These are phyloP conservation scores for Ceratitis capitata DNA, from an alignment of 1,140 invertebrate genomes.

Conservation along the genomic window DNA sequence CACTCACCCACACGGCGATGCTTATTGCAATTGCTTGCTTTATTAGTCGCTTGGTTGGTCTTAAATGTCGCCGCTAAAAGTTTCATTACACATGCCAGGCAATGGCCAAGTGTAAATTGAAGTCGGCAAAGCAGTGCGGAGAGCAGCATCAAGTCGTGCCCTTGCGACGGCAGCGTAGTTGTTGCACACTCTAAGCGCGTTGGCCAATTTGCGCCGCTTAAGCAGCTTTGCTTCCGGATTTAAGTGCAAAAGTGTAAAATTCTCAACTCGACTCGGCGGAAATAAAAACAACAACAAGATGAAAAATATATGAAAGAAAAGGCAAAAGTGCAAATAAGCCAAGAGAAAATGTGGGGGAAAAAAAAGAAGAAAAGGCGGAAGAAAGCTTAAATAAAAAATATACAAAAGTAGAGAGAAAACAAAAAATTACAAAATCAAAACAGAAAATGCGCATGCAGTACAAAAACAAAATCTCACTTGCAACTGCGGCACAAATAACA, in stretches of 20 bases:
- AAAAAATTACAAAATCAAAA: neutral
- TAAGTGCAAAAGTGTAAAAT: constrained; percentile 32
- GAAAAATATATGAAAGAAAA: no score
- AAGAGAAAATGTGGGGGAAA: neutral
- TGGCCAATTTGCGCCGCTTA: constrained; percentile 17
- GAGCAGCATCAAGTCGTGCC: constrained; percentile 3
- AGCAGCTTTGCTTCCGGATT: constrained; percentile 23
- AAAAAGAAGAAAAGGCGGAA: neutral
- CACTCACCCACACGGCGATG: neutral
- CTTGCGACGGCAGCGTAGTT: neutral
- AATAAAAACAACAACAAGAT: no score
- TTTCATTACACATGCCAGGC: no score
- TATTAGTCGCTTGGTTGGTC: neutral
- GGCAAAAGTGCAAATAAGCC: neutral
- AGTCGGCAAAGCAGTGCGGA: neutral
- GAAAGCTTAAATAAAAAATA: neutral
- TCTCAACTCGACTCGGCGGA: neutral
- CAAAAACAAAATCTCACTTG: neutral
- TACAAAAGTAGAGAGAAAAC: neutral
- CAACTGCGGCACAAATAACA: neutral
- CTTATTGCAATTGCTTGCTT: neutral
- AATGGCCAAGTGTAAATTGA: neutral
- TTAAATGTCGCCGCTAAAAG: neutral
- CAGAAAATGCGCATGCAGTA: neutral
- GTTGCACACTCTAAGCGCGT: neutral